A percentile compares a stretch with the other conserved stretches of the same genome.
Evolutionary conservation across 1,140 invertebrate species (phyloP).

Genomic region (Hyles euphorbiae): DNA sequence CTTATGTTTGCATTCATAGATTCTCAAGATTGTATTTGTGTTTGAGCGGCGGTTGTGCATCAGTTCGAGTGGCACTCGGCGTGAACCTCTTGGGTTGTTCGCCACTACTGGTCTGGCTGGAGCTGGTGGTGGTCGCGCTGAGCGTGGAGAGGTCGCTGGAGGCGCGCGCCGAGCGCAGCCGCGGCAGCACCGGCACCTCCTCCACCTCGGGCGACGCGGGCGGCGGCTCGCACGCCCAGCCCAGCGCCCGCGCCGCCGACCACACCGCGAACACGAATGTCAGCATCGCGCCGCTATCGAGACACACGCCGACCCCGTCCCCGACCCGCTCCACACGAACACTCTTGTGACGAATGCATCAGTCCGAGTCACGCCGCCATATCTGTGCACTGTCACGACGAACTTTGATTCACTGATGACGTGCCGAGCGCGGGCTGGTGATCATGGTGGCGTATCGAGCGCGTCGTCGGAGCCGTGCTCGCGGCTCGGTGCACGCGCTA

Average conservation of each 20-base stretch:
- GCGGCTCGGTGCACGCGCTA: conserved; percentile 47
- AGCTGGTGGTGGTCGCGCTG: conserved; percentile 67
- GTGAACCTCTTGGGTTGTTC: conserved; percentile 66
- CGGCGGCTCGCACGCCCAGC: conserved; percentile 50
- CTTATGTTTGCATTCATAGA: too few relatives aligned
- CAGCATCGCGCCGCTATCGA: conserved; percentile 54
- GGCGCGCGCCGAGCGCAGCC: conserved; percentile 77
- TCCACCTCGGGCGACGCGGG: conserved; percentile 51
- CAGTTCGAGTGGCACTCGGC: not conserved
- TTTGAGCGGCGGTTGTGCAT: too few relatives aligned
- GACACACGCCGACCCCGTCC: conserved; percentile 47
- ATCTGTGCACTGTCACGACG: conserved; percentile 18
- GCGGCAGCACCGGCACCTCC: conserved; percentile 66
- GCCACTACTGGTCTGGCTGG: conserved; percentile 62
- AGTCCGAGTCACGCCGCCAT: conserved; percentile 33
- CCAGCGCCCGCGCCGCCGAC: conserved; percentile 62
- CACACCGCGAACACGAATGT: conserved; percentile 64
- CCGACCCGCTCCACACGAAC: conserved; percentile 42
- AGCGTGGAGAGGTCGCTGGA: conserved; percentile 73
- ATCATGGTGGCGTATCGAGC: conserved; percentile 24
- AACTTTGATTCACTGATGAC: conserved; percentile 22
- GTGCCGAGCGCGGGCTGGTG: not conserved
- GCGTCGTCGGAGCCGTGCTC: conserved; percentile 34
- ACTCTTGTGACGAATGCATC: conserved; percentile 40
- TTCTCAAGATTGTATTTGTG: too few relatives aligned